Evolutionary conservation across 2,888 invertebrate species (phyloP).

Genomic region (Sialis lutaria): DNA sequence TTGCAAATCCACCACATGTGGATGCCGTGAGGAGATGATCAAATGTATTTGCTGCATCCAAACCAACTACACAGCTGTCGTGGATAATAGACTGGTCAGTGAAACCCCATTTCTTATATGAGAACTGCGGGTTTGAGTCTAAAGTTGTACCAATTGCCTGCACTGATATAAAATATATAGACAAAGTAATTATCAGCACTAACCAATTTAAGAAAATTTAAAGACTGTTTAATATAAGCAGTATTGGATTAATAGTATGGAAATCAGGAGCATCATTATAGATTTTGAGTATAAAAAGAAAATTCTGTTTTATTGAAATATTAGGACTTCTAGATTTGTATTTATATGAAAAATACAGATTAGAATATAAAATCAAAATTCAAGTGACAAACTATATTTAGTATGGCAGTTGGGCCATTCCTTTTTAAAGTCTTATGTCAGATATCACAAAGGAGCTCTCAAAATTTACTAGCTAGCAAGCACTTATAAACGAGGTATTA

Average conservation of each 20-base stretch:
- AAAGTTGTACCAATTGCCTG: slow-evolving; percentile 48
- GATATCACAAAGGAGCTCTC: too few species aligned
- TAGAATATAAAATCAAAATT: too few species aligned
- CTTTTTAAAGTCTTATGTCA: too few species aligned
- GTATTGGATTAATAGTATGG: not conserved
- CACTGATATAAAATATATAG: slow-evolving; percentile 26
- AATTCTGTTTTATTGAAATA: not conserved
- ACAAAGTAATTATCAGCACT: not conserved
- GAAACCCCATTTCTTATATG: slow-evolving; percentile 78
- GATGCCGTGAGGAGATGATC: slow-evolving; percentile 76
- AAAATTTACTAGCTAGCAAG: too few species aligned
- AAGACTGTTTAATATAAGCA: slow-evolving; percentile 2
- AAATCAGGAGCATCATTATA: too few species aligned
- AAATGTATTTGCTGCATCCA: slow-evolving; percentile 56
- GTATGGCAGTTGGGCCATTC: too few species aligned
- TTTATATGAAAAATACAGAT: not conserved
- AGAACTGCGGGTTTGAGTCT: slow-evolving; percentile 39
- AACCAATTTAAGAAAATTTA: slow-evolving; percentile 6
- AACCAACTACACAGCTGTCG: slow-evolving; percentile 63
- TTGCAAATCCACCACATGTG: slow-evolving; percentile 53
- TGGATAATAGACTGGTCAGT: slow-evolving; percentile 52
- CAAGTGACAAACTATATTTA: too few species aligned
- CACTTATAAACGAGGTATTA: too few species aligned
- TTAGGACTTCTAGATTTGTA: not conserved
- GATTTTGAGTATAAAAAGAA: not conserved